Base-by-base conservation (phyloP, 2,888 invertebrate species). In the Pyrgus malvae region DNA sequence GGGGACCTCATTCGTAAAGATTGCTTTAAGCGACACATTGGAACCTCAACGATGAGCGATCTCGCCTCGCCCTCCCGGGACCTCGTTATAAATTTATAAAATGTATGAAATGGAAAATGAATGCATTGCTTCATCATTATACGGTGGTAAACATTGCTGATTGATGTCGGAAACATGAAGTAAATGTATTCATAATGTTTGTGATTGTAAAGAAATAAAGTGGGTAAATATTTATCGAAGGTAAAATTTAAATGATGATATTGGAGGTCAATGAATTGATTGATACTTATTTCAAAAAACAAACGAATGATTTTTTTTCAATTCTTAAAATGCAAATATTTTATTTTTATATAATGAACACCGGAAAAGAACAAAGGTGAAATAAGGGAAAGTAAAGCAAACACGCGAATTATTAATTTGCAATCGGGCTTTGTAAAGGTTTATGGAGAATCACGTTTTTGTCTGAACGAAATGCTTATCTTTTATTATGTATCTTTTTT, bases 311-410 rank as follows among this genome's bases (percentile, higher is more conserved):
- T 37, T 37, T 16, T 14, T 25, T 41, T 42, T 50, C 42, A 21
- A 35, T 17, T 23, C n/a, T 7, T 31, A 27, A 27, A 51, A 35
- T 17, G 42, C 7, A 11, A 21, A 25, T 7, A 25, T 25, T 25
- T 37, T 6, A 27, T 29, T 31, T 14, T 23, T 14, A 40, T 40
- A 49, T 40, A 31, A 40, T 23, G 40, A 31, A 40, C 27, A 49
- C 14, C 40, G 38, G 21, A 19, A 16, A 29, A 40, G 29, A 14
- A 38, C 14, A 48, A 16, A 25, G 72, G 74, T 74, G 77, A 76
- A 78, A 78, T 80, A 19, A 48, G 38, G 27, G 27, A 48, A 38
- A 25, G 37, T 19, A 48, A 48, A 37, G 37, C 25, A 48, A 48
- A 48, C 38, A 38, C 38, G 48, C 38, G 27, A 48, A 48, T 40